Percentiles rank a stretch among this genome's conserved stretches.
Evolutionary conservation across 2,888 invertebrate species (phyloP).

Genomic region (Orchestes rusci): DNA sequence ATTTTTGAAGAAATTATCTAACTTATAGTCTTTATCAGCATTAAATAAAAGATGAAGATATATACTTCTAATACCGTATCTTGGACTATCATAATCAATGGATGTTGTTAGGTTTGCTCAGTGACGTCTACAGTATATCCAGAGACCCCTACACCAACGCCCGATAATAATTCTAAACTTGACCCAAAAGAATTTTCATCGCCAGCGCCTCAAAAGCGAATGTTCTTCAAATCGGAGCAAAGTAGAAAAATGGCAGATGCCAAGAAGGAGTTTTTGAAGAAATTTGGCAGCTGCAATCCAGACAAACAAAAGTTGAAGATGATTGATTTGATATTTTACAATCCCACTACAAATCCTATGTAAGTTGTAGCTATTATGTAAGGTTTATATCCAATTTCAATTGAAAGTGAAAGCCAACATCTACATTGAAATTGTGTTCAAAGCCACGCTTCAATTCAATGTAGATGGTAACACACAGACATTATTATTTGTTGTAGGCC

Average conservation of each 20-base stretch:
- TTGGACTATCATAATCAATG: no score
- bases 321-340: constrained; percentile 89
- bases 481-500: background rate
- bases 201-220: no score
- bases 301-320: constrained; percentile 72
- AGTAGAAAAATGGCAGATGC: constrained; percentile 50
- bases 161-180: constrained; percentile 5
- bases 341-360: constrained; percentile 73
- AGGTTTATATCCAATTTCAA: no score
- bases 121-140: constrained; percentile 29
- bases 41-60: no score
- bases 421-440: no score
- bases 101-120: constrained; percentile 40
- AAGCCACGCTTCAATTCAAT: no score
- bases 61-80: no score
- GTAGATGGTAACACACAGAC: background rate
- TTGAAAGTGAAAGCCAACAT: no score
- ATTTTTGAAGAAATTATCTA: no score
- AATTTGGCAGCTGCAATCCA: constrained; percentile 48
- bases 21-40: no score
- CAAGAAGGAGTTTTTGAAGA: constrained; percentile 47
- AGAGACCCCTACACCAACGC: constrained; percentile 10
- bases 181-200: constrained; percentile 27
- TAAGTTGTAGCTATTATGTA: constrained; percentile 35
- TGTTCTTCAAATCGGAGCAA: no score